Evolutionary conservation across 2,797 vertebrate species (phyloP), one percentile per base, ranked within the genome.

Genomic region (Hyperoplus lanceolatus): DNA sequence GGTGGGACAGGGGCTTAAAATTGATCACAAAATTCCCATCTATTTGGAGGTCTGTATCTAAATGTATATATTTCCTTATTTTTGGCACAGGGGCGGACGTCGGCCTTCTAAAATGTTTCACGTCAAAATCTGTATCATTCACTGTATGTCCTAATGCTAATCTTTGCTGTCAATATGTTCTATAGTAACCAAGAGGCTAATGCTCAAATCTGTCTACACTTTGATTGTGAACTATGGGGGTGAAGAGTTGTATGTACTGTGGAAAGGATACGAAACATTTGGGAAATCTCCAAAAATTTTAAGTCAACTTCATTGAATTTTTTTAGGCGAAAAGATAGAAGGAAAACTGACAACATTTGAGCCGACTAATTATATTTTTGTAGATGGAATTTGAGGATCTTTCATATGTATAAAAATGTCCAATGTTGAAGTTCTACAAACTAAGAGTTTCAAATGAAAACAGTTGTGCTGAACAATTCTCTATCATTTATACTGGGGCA

Each of bases 51-150:
- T 96, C 95, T 97, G 45, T 77, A 11, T 29, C 29, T 73, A 41
- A 51, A 81, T 57, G 71, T 73, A 81, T 74, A 96, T 96, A 94
- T 95, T 95, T 95, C 87, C 90, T 95, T 94, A 94, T 92, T 90
- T 96, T 83, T 95, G 95, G 93, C 95, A 94, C 94, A 92, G 87
- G 94, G 95, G 93, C 91, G 95, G 93, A 93, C 91, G 85, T 95
- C 92, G 90, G 93, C 92, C 76, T 93, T 93, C 93, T 95, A 92
- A 90, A 94, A 95, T 90, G 86, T 96, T 97, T 96, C 96, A 96
- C 91, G 92, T 90, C 93, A 92, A 87, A 29, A 93, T 95, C 96
- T 94, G 89, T 96, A 90, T 94, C 91, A 95, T 96, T 96, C 94
- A 86, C 91, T 95, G 72, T 95, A 94, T 93, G 93, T 90, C 81